Evolutionary conservation across 1,140 invertebrate genomes (phyloP), one percentile per base, ranked within the genome.

Genomic region (Galleria mellonella): DNA sequence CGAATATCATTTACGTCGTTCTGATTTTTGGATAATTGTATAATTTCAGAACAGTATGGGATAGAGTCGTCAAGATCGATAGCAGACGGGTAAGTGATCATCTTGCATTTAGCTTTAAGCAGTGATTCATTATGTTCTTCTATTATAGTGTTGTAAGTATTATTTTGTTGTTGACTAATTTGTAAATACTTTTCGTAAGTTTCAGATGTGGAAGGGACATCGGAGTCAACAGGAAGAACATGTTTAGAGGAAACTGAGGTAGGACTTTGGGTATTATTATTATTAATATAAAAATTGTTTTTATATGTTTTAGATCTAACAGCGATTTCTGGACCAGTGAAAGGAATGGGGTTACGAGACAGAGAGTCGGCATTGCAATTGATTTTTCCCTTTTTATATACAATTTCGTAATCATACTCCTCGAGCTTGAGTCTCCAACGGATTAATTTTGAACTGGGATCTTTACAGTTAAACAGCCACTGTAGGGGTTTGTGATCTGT

Each of bases 401-500:
- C 33, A 29, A 83, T 66, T 14, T 66, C 51, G 45, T 70, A 78
- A 4, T 79, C 54, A 47, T 67, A 78, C 49, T 79, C 70, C 28
- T 50, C 53, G 13, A 83, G 35, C 47, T 63, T 56, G 0, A 81
- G 43, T 36, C 60, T 37, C 70, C 68, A 81, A 27, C 68, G 13
- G 2, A 62, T 23, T 1, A 83, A 43, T 43, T 55, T 51, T 9
- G 55, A 58, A 9, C 39, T 43, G 0, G 64, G 64, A 31, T 87
- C 73, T 55, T 85, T 88, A 0, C 75, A 55, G 10, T 65, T 65
- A 28, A 72, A 69, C 14, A 90, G 53, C 77, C 79, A 89, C 15
- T 35, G 42, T n/a, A 89, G 57, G 0, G 83, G 76, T 41, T 62
- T 65, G 45, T 89, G 87, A 45, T 90, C 88, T 0, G 87, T 89